phyloP scores from a whole-genome alignment of 2,113 vertebrate species.

The Coregonus clupeaformis region DNA sequence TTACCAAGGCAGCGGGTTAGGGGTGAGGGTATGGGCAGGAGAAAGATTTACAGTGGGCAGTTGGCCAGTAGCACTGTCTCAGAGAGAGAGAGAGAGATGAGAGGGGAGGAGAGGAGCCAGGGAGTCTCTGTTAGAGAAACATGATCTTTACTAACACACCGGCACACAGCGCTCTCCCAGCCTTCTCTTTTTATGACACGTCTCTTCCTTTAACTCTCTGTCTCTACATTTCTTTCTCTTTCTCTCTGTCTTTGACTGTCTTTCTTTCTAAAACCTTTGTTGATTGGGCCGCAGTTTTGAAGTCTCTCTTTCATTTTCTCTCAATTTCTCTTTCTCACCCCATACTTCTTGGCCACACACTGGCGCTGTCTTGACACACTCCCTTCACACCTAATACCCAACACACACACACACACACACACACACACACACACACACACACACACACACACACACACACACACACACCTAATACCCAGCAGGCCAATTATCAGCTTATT shows the following conservation, averaged over 20 bases:
- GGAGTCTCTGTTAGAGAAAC: constrained; percentile 65
- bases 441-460: no score
- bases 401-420: no score
- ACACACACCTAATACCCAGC: constrained; percentile 57
- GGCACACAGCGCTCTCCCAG: constrained; percentile 3
- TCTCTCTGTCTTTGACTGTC: constrained; percentile 13
- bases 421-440: no score
- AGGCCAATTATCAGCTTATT: constrained; percentile 74
- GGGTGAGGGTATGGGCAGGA: constrained; percentile 23
- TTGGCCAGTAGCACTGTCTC: constrained; percentile 46
- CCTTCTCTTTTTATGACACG: background rate
- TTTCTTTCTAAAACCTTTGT: no score
- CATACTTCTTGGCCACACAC: constrained; percentile 32
- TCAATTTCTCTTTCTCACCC: constrained; percentile 31
- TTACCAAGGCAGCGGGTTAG: constrained; percentile 33
- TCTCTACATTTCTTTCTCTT: constrained; percentile 8
- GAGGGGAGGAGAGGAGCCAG: constrained; percentile 60
- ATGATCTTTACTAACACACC: constrained; percentile 37
- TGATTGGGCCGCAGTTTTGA: constrained; percentile 28
- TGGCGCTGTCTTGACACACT: constrained; percentile 44
- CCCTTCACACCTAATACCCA: constrained; percentile 23
- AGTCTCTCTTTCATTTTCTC: constrained; percentile 16
- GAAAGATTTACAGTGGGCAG: constrained; percentile 36
- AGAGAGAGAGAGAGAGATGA: no score
- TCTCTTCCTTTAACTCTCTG: constrained; percentile 3